Percentiles rank a stretch among this genome's conserved stretches.
Evolutionary conservation across 2,797 vertebrate species (phyloP).

Genomic region (Melanotaenia nigrans): DNA sequence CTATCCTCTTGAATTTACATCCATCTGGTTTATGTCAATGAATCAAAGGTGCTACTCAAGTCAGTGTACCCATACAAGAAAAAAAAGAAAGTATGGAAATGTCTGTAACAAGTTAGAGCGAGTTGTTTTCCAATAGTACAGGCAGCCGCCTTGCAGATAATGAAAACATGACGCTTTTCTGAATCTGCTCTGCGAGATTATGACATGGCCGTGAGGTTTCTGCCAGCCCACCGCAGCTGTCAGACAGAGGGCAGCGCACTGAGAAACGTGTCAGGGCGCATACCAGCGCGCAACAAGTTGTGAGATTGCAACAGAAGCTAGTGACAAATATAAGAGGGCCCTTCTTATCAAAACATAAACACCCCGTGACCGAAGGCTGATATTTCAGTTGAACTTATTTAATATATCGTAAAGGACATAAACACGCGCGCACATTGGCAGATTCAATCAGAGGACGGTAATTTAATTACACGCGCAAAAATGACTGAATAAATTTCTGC

Average conservation of each 20-base stretch:
- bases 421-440: constrained; percentile 1
- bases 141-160: constrained; percentile 20
- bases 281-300: constrained; percentile 64
- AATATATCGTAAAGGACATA: constrained; percentile 24
- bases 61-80: neutral
- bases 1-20: neutral
- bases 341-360: constrained; percentile 58
- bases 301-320: constrained; percentile 52
- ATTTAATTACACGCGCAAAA: constrained; percentile 15
- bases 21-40: neutral
- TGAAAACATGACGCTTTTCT: constrained; percentile 26
- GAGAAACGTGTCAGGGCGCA: constrained; percentile 53
- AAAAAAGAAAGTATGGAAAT: neutral
- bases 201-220: constrained; percentile 27
- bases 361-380: constrained; percentile 39
- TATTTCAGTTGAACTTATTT: constrained; percentile 4
- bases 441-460: neutral
- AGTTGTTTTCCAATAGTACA: constrained; percentile 4
- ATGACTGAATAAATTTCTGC: neutral
- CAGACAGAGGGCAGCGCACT: constrained; percentile 35
- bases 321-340: constrained; percentile 30
- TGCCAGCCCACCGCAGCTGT: constrained; percentile 46
- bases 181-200: constrained; percentile 22
- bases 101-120: constrained; percentile 8
- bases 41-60: neutral